These are phyloP conservation scores for Rhabdomys pumilio DNA, from an alignment of 2,797 vertebrate species.

Conservation along the genomic window DNA sequence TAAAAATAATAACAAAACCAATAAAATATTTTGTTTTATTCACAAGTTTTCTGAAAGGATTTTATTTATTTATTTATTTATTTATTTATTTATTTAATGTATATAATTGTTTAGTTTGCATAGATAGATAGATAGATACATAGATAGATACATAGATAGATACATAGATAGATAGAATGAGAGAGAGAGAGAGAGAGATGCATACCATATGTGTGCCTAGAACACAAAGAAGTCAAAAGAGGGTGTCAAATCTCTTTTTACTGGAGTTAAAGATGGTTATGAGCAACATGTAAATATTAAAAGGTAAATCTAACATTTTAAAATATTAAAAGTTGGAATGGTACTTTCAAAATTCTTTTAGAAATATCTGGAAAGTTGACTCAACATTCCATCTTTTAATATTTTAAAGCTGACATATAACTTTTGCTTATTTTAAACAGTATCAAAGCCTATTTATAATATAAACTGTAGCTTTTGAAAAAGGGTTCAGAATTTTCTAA, in stretches of 20 bases:
- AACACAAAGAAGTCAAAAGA: neutral
- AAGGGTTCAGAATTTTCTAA: neutral
- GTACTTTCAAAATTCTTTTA: too few relatives aligned
- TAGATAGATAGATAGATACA: neutral
- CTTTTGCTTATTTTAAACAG: neutral
- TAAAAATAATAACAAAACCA: neutral
- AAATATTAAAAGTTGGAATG: too few relatives aligned
- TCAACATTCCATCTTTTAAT: neutral
- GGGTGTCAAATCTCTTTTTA: neutral
- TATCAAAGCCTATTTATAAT: neutral
- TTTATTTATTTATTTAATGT: too few relatives aligned
- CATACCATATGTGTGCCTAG: neutral
- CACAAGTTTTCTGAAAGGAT: neutral
- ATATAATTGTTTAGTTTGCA: neutral
- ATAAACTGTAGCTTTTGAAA: neutral
- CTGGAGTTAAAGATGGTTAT: neutral
- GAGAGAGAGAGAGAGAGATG: neutral
- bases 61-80: neutral
- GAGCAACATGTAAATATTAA: neutral
- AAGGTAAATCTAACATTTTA: neutral
- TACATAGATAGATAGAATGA: neutral
- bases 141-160: too few relatives aligned
- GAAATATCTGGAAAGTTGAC: too few relatives aligned
- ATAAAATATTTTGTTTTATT: neutral
- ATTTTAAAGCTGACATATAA: neutral